phyloP scores from a whole-genome alignment of 2,888 invertebrate genomes.

The Apamea sordens region DNA sequence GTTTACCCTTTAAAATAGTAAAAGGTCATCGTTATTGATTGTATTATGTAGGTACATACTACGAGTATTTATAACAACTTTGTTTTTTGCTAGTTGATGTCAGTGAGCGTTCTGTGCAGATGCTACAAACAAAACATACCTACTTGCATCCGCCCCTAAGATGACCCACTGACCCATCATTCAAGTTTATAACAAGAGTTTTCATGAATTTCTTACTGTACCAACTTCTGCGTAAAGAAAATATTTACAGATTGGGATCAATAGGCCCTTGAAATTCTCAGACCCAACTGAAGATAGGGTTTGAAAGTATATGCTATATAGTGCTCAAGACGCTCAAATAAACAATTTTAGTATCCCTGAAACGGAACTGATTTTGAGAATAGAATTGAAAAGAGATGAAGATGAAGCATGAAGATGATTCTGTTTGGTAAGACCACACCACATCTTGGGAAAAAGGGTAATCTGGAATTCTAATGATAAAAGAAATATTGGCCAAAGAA shows the following conservation, averaged over 20 bases:
- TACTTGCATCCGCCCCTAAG: too few species aligned
- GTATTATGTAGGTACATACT: conserved; percentile 14
- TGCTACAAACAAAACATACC: background rate
- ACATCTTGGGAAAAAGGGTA: background rate
- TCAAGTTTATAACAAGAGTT: background rate
- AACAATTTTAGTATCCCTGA: background rate
- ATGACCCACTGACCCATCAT: too few species aligned
- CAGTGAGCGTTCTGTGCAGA: conserved; percentile 6
- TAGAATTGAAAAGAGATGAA: background rate
- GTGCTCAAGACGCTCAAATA: background rate
- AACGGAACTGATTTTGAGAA: background rate
- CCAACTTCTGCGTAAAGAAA: background rate
- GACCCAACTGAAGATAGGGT: background rate
- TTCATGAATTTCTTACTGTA: background rate
- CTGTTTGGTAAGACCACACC: background rate
- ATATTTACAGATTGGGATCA: background rate
- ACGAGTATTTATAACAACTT: background rate
- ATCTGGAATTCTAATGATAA: background rate
- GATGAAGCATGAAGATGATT: background rate
- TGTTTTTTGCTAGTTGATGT: conserved; percentile 37
- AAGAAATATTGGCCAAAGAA: background rate
- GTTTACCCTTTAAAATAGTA: conserved; percentile 52
- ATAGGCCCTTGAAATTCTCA: background rate
- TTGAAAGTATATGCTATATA: background rate
- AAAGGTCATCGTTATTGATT: conserved; percentile 61